Percentiles rank a stretch among this genome's conserved stretches.
Conservation (phyloP, 2,113 vertebrate genomes). For the Butastur rufipennis region DNA sequence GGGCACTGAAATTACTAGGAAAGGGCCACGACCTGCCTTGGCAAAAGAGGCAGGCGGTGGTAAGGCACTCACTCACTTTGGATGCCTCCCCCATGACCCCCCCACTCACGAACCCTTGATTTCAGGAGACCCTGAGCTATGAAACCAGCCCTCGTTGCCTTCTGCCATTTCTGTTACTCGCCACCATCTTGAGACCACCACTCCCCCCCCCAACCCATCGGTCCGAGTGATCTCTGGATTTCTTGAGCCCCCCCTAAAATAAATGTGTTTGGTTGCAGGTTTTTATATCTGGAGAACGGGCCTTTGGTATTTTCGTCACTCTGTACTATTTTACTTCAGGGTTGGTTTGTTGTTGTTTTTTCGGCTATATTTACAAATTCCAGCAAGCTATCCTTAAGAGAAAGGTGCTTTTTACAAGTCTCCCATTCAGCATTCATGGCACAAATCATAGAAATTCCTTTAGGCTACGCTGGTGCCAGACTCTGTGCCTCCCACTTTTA, state of each 20-base stretch:
- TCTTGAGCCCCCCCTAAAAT: background rate
- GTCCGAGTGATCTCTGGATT: background rate
- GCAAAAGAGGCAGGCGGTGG: background rate
- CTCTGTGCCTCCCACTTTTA: constrained; percentile 51
- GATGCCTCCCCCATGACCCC: background rate
- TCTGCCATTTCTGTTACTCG: background rate
- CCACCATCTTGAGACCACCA: background rate
- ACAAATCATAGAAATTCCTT: constrained; percentile 66
- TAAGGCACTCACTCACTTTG: background rate
- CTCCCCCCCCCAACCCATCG: rapidly evolving
- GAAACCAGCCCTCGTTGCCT: background rate
- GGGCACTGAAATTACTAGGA: background rate
- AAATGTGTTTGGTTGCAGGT: background rate
- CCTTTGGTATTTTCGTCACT: background rate
- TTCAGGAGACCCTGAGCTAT: background rate
- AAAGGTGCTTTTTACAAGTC: constrained; percentile 62
- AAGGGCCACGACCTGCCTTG: background rate
- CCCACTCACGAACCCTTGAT: background rate
- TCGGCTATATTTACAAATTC: constrained; percentile 33
- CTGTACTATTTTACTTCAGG: background rate
- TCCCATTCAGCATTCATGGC: constrained; percentile 60
- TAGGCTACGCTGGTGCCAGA: constrained; percentile 49
- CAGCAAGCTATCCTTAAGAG: constrained; percentile 1
- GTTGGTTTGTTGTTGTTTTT: background rate
- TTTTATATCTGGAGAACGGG: background rate